Percentiles rank a stretch among this genome's conserved stretches.
phyloP scores from a whole-genome alignment of 2,797 vertebrate genomes.

The Artibeus lituratus region DNA sequence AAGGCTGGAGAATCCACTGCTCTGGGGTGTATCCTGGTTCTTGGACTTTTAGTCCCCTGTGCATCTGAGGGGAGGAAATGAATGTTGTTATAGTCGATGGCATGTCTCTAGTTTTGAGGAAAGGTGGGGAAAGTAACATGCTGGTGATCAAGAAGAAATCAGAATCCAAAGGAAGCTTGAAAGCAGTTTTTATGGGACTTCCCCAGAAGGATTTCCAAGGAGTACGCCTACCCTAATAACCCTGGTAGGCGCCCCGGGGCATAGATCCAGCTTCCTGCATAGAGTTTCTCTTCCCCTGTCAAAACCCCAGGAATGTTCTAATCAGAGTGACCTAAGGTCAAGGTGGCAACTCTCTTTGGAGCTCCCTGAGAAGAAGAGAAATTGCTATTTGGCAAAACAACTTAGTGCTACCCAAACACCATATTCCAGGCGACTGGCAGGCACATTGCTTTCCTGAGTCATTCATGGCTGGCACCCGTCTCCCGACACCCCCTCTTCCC shows the following conservation, averaged over 20 bases:
- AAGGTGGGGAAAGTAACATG: background rate
- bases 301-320: background rate
- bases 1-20: background rate
- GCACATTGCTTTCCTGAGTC: background rate
- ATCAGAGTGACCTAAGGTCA: rapidly evolving
- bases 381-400: background rate
- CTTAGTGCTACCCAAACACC: background rate
- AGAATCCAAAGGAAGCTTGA: background rate
- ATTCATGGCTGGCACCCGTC: background rate
- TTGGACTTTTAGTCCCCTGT: background rate
- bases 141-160: background rate
- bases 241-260: background rate
- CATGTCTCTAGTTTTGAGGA: background rate
- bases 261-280: background rate
- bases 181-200: background rate
- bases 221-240: background rate
- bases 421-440: background rate
- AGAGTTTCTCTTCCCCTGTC: background rate
- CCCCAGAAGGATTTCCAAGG: background rate
- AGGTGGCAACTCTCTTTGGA: background rate
- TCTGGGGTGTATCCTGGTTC: background rate
- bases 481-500: background rate
- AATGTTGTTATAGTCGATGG: background rate
- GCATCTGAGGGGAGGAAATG: background rate
- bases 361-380: background rate